Evolutionary conservation across 1,140 invertebrate species (phyloP).

Genomic region (Paraescarpia echinospica): DNA sequence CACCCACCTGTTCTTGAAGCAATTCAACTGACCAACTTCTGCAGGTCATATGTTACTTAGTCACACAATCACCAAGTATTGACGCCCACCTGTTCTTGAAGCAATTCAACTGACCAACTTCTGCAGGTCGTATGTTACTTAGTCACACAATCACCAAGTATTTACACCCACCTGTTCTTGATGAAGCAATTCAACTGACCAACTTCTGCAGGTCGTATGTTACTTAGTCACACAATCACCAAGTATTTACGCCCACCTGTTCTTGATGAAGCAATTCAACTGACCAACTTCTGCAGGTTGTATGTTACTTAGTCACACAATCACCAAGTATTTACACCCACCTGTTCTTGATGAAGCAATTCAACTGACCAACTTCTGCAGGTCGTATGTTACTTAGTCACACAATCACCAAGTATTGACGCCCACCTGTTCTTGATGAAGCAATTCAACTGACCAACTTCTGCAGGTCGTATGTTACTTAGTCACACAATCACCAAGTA

Average conservation of each 20-base stretch:
- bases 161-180: background rate
- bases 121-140: too few species aligned
- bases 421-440: background rate
- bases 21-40: background rate
- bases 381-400: too few species aligned
- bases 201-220: too few species aligned
- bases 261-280: background rate
- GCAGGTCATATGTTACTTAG: too few species aligned
- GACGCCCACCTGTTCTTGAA: background rate
- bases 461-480: too few species aligned
- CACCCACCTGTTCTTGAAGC: background rate
- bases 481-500: too few species aligned
- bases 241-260: background rate
- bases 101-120: background rate
- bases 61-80: too few species aligned
- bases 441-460: background rate
- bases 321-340: background rate
- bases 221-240: too few species aligned
- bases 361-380: background rate
- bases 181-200: background rate
- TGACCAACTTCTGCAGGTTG: too few species aligned
- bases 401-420: too few species aligned
- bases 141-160: too few species aligned
- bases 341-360: background rate
- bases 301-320: too few species aligned